A percentile compares a stretch with the other conserved stretches of the same genome.
Evolutionary conservation across 2,888 invertebrate genomes (phyloP).

Genomic region (Chloroclystis v-ata): DNA sequence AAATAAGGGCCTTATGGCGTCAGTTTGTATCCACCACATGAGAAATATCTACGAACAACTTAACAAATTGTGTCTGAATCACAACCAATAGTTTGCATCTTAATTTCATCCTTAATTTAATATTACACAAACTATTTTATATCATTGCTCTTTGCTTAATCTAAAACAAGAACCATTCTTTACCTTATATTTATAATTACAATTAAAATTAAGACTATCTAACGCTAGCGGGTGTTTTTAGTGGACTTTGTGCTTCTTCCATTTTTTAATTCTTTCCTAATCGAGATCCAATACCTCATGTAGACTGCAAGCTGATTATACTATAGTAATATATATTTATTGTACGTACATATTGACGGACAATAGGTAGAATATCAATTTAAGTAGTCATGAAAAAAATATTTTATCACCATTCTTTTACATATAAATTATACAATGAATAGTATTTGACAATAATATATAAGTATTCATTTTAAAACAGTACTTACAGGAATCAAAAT

Average conservation of each 20-base stretch:
- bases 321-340: neutral
- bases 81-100: constrained; percentile 78
- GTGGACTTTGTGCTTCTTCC: constrained; percentile 64
- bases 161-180: constrained; percentile 78
- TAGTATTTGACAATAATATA: no score
- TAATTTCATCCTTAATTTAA: constrained; percentile 72
- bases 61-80: constrained; percentile 78
- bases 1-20: constrained; percentile 65
- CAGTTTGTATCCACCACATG: constrained; percentile 60
- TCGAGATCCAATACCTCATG: constrained; percentile 42
- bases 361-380: no score
- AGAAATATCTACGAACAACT: constrained; percentile 71
- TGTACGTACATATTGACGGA: no score
- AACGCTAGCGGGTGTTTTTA: constrained; percentile 72
- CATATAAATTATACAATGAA: no score
- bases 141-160: constrained; percentile 76
- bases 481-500: no score
- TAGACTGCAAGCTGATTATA: constrained; percentile 35
- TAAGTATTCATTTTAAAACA: no score
- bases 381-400: no score
- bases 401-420: no score
- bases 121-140: constrained; percentile 78
- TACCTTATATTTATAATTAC: constrained; percentile 73
- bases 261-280: constrained; percentile 44
- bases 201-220: constrained; percentile 75